Conservation (phyloP, 2,797 vertebrate genomes). For the Phylloscopus collybita region DNA sequence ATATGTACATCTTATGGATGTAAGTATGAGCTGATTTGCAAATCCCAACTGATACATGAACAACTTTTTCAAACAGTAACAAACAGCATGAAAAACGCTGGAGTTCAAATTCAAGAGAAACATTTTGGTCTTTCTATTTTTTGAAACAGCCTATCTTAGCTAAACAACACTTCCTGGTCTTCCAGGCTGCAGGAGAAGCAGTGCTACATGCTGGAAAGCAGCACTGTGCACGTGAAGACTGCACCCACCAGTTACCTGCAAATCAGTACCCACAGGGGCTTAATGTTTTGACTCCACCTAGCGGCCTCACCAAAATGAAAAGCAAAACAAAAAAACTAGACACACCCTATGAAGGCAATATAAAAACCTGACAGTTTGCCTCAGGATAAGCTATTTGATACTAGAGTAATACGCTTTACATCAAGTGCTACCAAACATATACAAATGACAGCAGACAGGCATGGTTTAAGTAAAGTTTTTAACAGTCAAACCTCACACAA, state of each 20-base stretch:
- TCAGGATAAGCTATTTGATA: neutral
- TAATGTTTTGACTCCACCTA: neutral
- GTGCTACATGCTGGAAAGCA: neutral
- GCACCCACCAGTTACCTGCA: fast-evolving
- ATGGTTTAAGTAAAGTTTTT: neutral
- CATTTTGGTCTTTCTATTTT: neutral
- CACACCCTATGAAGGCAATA: neutral
- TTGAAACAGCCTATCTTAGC: neutral
- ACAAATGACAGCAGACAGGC: neutral
- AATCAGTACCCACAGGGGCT: no score
- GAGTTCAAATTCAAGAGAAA: neutral
- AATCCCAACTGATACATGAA: neutral
- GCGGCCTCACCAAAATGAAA: neutral
- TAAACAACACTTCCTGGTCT: neutral
- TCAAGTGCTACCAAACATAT: neutral
- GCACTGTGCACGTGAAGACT: fast-evolving
- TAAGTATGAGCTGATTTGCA: neutral
- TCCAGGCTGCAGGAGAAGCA: neutral
- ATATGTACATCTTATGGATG: no score
- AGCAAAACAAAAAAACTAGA: neutral
- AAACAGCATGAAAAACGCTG: neutral
- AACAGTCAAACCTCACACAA: neutral
- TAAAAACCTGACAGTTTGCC: neutral
- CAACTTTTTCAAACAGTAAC: neutral
- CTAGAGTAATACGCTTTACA: neutral